These are phyloP conservation scores for Sardinella longiceps DNA, from an alignment of 2,797 vertebrate genomes.

Conservation along the genomic window DNA sequence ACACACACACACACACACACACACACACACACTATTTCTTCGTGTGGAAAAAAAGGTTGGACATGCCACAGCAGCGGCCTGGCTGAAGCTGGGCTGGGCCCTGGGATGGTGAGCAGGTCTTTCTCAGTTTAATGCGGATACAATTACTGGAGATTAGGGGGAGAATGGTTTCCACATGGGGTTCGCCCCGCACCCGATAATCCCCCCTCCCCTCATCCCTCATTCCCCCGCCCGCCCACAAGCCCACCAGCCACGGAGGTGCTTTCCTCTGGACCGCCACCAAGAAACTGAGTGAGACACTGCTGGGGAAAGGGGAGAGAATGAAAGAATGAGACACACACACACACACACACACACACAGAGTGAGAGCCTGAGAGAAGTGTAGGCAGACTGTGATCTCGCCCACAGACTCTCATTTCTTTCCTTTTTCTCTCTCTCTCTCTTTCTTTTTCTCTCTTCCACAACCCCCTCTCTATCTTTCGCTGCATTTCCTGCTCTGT, in stretches of 20 bases:
- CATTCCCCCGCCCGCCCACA: slow-evolving; percentile 57
- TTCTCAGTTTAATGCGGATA: slow-evolving; percentile 83
- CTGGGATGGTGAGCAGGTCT: slow-evolving; percentile 83
- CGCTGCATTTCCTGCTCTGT: background rate
- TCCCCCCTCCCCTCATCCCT: slow-evolving; percentile 50
- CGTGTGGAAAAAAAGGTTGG: slow-evolving; percentile 3
- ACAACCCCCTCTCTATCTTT: background rate
- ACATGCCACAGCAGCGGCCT: slow-evolving; percentile 77
- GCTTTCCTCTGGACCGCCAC: slow-evolving; percentile 80
- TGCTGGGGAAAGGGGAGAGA: slow-evolving; percentile 49
- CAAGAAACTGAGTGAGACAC: slow-evolving; percentile 24
- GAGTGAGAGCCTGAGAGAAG: slow-evolving; percentile 9
- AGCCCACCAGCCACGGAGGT: slow-evolving; percentile 75
- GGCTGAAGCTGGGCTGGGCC: background rate
- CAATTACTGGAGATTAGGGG: slow-evolving; percentile 87
- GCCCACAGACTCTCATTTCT: background rate
- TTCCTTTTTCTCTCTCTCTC: background rate
- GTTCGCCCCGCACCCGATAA: slow-evolving; percentile 84
- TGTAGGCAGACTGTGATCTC: slow-evolving; percentile 1
- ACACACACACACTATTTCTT: slow-evolving; percentile 14
- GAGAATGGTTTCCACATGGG: slow-evolving; percentile 86
- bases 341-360: background rate
- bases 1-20: background rate
- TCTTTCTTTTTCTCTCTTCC: background rate
- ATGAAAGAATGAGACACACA: background rate